phyloP scores from a whole-genome alignment of 2,888 invertebrate genomes.

The Acanthosoma haemorrhoidale region DNA sequence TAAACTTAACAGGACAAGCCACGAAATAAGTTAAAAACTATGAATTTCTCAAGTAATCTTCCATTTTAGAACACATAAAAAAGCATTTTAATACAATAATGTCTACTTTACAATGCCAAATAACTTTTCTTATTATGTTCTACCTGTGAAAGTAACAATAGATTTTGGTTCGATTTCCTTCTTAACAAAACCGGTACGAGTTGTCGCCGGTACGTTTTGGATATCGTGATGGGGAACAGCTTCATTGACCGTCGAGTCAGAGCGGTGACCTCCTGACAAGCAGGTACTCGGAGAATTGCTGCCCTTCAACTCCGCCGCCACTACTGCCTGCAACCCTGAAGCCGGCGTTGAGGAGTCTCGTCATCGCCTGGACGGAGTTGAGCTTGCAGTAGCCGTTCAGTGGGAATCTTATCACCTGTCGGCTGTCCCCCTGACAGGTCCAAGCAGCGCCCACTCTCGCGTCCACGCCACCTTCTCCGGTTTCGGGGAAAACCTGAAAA shows the following conservation, averaged over 20 bases:
- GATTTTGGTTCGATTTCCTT: background rate
- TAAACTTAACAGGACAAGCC: too few species aligned
- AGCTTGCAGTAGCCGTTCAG: conserved; percentile 84
- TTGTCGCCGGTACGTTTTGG: background rate
- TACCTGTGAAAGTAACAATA: background rate
- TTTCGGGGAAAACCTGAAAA: conserved; percentile 58
- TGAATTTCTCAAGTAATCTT: too few species aligned
- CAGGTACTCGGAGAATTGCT: conserved; percentile 84
- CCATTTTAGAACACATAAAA: too few species aligned
- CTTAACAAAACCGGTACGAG: background rate
- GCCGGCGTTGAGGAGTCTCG: conserved; percentile 57
- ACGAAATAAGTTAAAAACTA: too few species aligned
- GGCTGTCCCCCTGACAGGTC: conserved; percentile 68
- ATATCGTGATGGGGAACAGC: background rate
- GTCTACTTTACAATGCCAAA: too few species aligned
- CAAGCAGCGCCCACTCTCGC: conserved; percentile 72
- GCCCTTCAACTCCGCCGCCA: conserved; percentile 81
- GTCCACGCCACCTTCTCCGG: conserved; percentile 73
- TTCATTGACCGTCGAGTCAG: background rate
- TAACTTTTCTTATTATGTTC: too few species aligned
- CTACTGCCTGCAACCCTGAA: conserved; percentile 76
- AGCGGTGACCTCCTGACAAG: conserved; percentile 56
- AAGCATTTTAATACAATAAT: too few species aligned
- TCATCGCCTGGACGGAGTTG: conserved; percentile 82
- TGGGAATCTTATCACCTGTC: conserved; percentile 78